Base-by-base conservation (phyloP, 2,113 vertebrate genomes). In the Pangasianodon hypophthalmus region DNA sequence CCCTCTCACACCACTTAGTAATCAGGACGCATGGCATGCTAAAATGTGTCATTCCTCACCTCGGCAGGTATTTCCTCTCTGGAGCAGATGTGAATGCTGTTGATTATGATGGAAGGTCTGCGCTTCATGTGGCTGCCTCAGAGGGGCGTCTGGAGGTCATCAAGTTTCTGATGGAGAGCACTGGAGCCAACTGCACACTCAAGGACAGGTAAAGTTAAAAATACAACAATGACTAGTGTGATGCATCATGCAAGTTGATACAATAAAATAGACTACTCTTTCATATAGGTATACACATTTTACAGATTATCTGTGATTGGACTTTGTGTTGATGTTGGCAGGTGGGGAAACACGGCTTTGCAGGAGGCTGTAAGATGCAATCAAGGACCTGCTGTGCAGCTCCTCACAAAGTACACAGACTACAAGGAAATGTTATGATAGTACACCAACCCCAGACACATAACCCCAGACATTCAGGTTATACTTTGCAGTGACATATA, bases 81-180 rank as follows among this genome's bases (percentile, higher is more conserved):
- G 95, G 94, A 86, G 94, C 91, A 37, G 94, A 95, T 41, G 91
- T 95, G 1, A 95, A 95, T 32, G 92, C 92, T 0, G 94, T 95
- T 21, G 95, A 95, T 90, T 96, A 96, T 32, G 94, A 95, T 26
- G 95, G 95, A 52, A 93, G 95, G 60, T 94, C 95, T 13, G 95
- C 94, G 10, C 93, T 95, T 84, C 95, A 96, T 24, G 93, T 95
- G 19, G 94, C 95, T 11, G 95, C 95, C 0, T 94, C 95, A 1
- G 94, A 95, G 83, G 95, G 95, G 50, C 95, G 91, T 83, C 58
- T 91, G 6, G 94, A 96, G 87, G 92, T 94, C 88, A 92, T 94
- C 80, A 92, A 90, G 80, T 95, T 96, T 91, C 94, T 96, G 87
- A 58, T 95, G 81, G 93, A 95, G 80, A 95, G 95, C 52, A 88